Percentiles rank a stretch among this genome's conserved stretches.
phyloP scores from a whole-genome alignment of 2,888 invertebrate genomes.

The Hipparchia semele region DNA sequence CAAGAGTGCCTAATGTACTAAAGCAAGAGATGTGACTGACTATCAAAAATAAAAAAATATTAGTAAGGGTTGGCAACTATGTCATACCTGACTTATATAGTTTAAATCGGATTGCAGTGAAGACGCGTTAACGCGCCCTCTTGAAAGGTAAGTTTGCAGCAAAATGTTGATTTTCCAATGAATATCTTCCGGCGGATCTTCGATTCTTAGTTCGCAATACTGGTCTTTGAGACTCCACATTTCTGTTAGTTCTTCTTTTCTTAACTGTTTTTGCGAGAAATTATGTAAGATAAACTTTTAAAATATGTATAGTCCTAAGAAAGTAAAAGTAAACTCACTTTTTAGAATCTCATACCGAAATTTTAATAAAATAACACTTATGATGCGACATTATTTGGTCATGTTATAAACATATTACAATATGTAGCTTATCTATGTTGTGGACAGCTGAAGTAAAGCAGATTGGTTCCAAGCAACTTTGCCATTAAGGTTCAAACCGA shows the following conservation, averaged over 20 bases:
- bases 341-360: background rate
- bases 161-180: constrained; percentile 98
- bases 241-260: constrained; percentile 97
- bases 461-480: too few relatives aligned
- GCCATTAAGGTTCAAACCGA: too few relatives aligned
- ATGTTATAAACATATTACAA: too few relatives aligned
- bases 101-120: constrained; percentile 94
- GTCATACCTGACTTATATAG: constrained; percentile 91
- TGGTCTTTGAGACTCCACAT: constrained; percentile 89
- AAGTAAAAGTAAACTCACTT: background rate
- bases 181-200: constrained; percentile 93
- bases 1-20: too few relatives aligned
- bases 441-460: too few relatives aligned
- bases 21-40: too few relatives aligned
- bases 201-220: constrained; percentile 90
- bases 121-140: constrained; percentile 90
- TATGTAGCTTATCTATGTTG: too few relatives aligned
- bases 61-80: too few relatives aligned
- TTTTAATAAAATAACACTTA: too few relatives aligned
- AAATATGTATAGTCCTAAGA: background rate
- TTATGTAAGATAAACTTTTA: background rate
- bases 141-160: constrained; percentile 94
- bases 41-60: too few relatives aligned
- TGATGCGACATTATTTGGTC: too few relatives aligned
- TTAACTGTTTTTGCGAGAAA: constrained; percentile 80